These are phyloP conservation scores for Beris chalybata DNA, from an alignment of 2,888 invertebrate species.

Conservation along the genomic window DNA sequence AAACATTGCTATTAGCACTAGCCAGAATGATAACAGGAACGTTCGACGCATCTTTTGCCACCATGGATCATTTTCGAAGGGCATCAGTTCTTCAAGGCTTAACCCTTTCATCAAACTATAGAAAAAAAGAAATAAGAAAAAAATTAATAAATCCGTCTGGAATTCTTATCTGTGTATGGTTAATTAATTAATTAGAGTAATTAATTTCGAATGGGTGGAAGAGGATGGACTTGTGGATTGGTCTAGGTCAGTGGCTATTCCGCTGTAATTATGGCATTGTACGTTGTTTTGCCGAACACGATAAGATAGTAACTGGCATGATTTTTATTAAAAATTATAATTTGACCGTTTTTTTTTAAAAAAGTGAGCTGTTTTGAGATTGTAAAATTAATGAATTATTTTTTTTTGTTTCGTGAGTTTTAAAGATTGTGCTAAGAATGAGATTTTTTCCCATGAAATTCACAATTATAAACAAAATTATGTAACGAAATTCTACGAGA, in stretches of 20 bases:
- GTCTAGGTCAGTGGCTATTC: slow-evolving; percentile 26
- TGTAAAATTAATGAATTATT: background rate
- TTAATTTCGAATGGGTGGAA: slow-evolving; percentile 9
- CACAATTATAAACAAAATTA: no score
- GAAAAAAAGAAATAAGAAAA: slow-evolving; percentile 29
- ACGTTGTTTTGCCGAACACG: no score
- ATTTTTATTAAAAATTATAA: no score
- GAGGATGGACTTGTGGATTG: slow-evolving; percentile 16
- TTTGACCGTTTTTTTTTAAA: background rate
- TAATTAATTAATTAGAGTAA: slow-evolving; percentile 8
- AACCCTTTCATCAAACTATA: slow-evolving; percentile 50
- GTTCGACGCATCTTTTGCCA: slow-evolving; percentile 59
- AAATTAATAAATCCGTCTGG: slow-evolving; percentile 38
- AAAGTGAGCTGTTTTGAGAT: background rate
- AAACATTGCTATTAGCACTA: slow-evolving; percentile 57
- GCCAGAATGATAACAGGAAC: slow-evolving; percentile 59
- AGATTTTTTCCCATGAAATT: no score
- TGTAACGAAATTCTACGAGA: no score
- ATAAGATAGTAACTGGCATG: no score
- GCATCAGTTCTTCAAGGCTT: slow-evolving; percentile 59
- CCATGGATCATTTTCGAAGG: slow-evolving; percentile 55
- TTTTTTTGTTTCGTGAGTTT: background rate
- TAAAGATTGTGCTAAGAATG: no score
- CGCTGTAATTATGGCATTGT: no score
- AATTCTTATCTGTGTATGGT: background rate